These are phyloP conservation scores for Eospalax fontanierii DNA, from an alignment of 2,797 vertebrate species.

Conservation along the genomic window DNA sequence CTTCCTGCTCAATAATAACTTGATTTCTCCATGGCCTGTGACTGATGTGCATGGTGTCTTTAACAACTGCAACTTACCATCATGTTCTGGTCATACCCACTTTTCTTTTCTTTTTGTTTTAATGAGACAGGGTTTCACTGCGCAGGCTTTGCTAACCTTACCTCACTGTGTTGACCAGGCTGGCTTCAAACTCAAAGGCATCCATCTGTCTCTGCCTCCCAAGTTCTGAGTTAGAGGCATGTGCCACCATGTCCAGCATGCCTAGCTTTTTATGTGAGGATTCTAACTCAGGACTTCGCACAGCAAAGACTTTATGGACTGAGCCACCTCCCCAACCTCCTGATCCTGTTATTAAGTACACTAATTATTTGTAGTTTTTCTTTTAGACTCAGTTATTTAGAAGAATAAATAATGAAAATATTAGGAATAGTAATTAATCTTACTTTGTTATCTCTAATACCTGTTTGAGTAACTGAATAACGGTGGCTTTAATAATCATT, in stretches of 20 bases:
- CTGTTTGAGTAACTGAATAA: not conserved
- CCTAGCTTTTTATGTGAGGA: not conserved
- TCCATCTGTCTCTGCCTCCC: not conserved
- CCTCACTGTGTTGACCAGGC: too few species aligned
- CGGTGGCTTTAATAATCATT: not conserved
- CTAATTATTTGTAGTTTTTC: constrained; percentile 15
- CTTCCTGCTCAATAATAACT: too few species aligned
- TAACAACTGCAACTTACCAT: too few species aligned
- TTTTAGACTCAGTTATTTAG: constrained; percentile 18
- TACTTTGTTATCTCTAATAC: constrained; percentile 20
- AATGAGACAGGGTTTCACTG: too few species aligned
- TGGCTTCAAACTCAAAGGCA: too few species aligned
- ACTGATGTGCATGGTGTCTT: too few species aligned
- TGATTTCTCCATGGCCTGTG: too few species aligned
- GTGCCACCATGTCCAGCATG: not conserved
- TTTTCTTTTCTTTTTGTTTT: too few species aligned
- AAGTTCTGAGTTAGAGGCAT: too few species aligned
- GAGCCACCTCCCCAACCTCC: not conserved
- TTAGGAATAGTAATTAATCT: not conserved
- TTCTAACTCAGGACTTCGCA: too few species aligned
- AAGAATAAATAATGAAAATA: not conserved
- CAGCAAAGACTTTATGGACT: not conserved
- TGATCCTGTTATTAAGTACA: not conserved
- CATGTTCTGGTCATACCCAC: too few species aligned
- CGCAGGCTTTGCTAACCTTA: too few species aligned